phyloP scores from a whole-genome alignment of 2,888 invertebrate species.

The Monochamus alternatus region DNA sequence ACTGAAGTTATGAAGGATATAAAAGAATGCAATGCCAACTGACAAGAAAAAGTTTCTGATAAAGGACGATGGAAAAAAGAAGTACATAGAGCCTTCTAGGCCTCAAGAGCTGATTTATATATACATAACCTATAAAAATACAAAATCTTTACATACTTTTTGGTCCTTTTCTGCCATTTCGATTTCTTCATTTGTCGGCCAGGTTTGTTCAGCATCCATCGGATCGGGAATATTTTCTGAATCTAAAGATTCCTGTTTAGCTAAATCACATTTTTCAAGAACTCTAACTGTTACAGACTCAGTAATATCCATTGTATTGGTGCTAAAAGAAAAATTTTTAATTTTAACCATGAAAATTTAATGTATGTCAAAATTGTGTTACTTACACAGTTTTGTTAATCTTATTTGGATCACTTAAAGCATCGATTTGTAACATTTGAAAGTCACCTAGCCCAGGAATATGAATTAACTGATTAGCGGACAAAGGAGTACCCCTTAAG shows the following conservation, averaged over 20 bases:
- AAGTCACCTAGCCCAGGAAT: constrained; percentile 95
- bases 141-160: constrained; percentile 50
- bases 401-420: constrained; percentile 80
- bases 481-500: constrained; percentile 86
- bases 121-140: neutral
- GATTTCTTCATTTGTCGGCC: constrained; percentile 95
- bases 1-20: too few relatives aligned
- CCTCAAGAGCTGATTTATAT: neutral
- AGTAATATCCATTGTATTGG: constrained; percentile 54
- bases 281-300: constrained; percentile 66
- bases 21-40: too few relatives aligned
- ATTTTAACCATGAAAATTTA: constrained; percentile 6
- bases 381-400: constrained; percentile 73
- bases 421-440: constrained; percentile 88
- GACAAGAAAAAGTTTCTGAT: too few relatives aligned
- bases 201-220: constrained; percentile 97
- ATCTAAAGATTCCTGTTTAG: constrained; percentile 82
- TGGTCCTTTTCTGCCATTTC: constrained; percentile 78
- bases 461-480: constrained; percentile 92
- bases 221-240: constrained; percentile 89
- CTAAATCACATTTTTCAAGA: constrained; percentile 77
- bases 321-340: neutral
- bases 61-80: too few relatives aligned
- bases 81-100: too few relatives aligned
- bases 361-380: neutral